Percentiles rank a stretch among this genome's conserved stretches.
phyloP scores from a whole-genome alignment of 2,113 vertebrate genomes.

The Forbesichthys agassizii region DNA sequence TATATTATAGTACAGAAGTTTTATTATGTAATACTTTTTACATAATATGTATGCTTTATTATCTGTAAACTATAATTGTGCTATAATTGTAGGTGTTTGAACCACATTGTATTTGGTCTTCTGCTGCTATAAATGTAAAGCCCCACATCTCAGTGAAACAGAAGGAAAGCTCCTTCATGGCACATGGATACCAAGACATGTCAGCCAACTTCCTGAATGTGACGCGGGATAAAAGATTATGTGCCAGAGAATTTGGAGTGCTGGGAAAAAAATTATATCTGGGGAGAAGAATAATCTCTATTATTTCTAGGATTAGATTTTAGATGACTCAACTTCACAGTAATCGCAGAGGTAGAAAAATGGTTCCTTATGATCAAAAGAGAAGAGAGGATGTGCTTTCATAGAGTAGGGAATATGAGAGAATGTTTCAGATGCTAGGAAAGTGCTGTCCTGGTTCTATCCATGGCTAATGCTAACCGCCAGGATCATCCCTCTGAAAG shows the following conservation, averaged over 20 bases:
- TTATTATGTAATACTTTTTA: too few relatives aligned
- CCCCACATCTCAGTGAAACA: slow-evolving; percentile 21
- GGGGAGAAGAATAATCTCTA: slow-evolving; percentile 55
- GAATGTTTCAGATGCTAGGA: slow-evolving; percentile 34
- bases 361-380: slow-evolving; percentile 44
- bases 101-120: not conserved
- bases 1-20: too few relatives aligned
- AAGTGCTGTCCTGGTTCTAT: slow-evolving; percentile 41
- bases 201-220: slow-evolving; percentile 30
- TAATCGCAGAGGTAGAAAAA: slow-evolving; percentile 49
- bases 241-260: slow-evolving; percentile 60
- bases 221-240: slow-evolving; percentile 52
- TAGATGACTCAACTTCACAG: slow-evolving; percentile 62
- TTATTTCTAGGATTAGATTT: slow-evolving; percentile 68
- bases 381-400: slow-evolving; percentile 36
- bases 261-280: slow-evolving; percentile 26
- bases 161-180: slow-evolving; percentile 24
- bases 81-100: too few relatives aligned
- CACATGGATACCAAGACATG: slow-evolving; percentile 48
- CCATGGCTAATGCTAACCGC: slow-evolving; percentile 42
- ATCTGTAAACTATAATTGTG: too few relatives aligned
- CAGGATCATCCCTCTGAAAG: slow-evolving; percentile 40
- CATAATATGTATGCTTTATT: too few relatives aligned
- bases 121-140: slow-evolving; percentile 30
- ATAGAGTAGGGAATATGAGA: slow-evolving; percentile 28